Base-by-base conservation (phyloP, 2,888 invertebrate species). In the Watsonalla cultraria region DNA sequence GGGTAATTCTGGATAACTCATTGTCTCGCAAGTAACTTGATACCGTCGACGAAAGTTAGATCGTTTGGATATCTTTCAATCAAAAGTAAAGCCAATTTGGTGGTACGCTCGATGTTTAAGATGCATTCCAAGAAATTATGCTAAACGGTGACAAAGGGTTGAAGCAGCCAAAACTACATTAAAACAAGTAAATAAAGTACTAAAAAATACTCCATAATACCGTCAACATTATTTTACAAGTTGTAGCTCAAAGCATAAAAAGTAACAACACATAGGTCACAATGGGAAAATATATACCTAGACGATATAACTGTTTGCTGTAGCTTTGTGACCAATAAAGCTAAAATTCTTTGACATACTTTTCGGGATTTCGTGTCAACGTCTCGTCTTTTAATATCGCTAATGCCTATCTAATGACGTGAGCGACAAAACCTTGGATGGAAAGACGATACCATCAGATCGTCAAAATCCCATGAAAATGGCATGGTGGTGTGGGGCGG, bases 401-500 rank as follows among this genome's bases (percentile, higher is more conserved):
- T n/a, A n/a, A 48, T 48, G 35, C 11, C 7, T 13, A 48, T 35
- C 7, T 13, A 42, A 7, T 37, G 8, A 8, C 37, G 8, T 37
- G 37, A 37, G 5, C 8, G 37, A 37, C 37, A 42, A 11, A 42
- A 42, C 42, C 42, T 42, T 42, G 11, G 24, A 48, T 13, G 34
- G 35, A 48, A 34, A 15, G 24, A 34, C 14, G 14, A 51, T 67
- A 64, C 66, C 68, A 72, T 61, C 60, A 62, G 66, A 64, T 72
- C 61, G 66, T 67, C 66, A 61, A 59, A 65, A 71, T 70, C 71
- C 78, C 74, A 76, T 72, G 72, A 68, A 72, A 66, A 66, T 70
- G 68, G 72, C 80, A 80, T 81, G 79, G 80, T 84, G 86, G 75
- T 71, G 69, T 72, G 72, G 71, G 70, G 69, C 56, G 76, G 74